Percentiles rank a stretch among this genome's conserved stretches.
phyloP scores from a whole-genome alignment of 2,797 vertebrate species.

The Karalla daura region DNA sequence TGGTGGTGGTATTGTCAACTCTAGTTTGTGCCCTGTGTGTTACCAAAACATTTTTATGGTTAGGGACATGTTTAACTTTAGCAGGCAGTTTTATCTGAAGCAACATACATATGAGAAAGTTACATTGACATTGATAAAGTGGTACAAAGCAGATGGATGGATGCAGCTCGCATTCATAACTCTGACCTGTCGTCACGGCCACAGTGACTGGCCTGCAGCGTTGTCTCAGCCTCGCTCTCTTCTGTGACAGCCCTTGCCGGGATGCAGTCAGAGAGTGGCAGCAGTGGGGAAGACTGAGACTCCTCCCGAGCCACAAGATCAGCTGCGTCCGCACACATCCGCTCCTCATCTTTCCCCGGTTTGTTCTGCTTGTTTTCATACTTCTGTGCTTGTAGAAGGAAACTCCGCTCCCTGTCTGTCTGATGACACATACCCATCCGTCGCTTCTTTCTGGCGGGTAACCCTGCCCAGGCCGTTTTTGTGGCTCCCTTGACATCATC shows the following conservation, averaged over 20 bases:
- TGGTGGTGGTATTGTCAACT: background rate
- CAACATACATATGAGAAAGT: too few relatives aligned
- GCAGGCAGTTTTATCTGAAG: too few relatives aligned
- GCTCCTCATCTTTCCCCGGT: slow-evolving; percentile 12
- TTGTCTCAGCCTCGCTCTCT: background rate
- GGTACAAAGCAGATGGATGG: too few relatives aligned
- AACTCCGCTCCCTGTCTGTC: slow-evolving; percentile 69
- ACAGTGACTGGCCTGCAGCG: slow-evolving; percentile 12
- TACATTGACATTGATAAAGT: too few relatives aligned
- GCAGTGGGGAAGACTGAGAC: background rate
- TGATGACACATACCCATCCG: slow-evolving; percentile 79
- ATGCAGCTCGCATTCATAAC: background rate
- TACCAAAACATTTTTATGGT: slow-evolving; percentile 3
- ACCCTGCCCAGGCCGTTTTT: slow-evolving; percentile 1
- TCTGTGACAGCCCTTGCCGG: slow-evolving; percentile 1
- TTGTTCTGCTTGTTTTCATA: slow-evolving; percentile 21
- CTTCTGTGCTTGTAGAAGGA: slow-evolving; percentile 46
- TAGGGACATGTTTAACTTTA: background rate
- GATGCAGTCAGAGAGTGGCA: background rate
- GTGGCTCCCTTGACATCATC: slow-evolving; percentile 21
- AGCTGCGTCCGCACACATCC: background rate
- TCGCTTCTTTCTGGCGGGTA: slow-evolving; percentile 68
- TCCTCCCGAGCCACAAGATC: slow-evolving; percentile 17
- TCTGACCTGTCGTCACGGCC: slow-evolving; percentile 52
- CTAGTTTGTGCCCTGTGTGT: slow-evolving; percentile 45